phyloP scores from a whole-genome alignment of 2,888 invertebrate species.

The Eueremaeus valkanovi region DNA sequence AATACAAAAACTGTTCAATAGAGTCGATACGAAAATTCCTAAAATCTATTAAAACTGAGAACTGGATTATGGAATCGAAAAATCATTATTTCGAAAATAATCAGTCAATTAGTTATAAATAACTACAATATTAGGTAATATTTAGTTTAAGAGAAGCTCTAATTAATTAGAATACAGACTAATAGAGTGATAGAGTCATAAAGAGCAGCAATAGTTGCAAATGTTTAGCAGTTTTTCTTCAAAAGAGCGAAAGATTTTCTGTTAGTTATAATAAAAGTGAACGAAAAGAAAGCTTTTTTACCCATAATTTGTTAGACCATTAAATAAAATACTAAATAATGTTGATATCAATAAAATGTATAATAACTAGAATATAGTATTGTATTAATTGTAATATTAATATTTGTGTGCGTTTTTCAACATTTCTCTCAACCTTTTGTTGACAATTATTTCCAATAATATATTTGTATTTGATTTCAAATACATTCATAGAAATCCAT shows the following conservation, averaged over 20 bases:
- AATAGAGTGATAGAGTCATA: no score
- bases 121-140: not conserved
- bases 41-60: not conserved
- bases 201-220: no score
- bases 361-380: constrained; percentile 34
- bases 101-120: not conserved
- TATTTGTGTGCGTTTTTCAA: constrained; percentile 34
- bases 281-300: no score
- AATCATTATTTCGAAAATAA: not conserved
- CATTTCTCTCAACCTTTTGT: constrained; percentile 24
- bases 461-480: not conserved
- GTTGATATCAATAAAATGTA: constrained; percentile 20
- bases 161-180: no score
- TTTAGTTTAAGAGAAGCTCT: constrained; percentile 2
- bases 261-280: no score
- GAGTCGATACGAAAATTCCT: not conserved
- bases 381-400: constrained; percentile 4
- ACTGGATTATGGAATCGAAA: not conserved
- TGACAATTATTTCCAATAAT: constrained; percentile 27
- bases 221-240: no score
- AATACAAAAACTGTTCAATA: no score
- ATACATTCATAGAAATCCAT: constrained; percentile 6
- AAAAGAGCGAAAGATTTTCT: no score
- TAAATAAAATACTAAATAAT: constrained; percentile 21
- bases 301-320: constrained; percentile 20